These are phyloP conservation scores for Stratiomys singularior DNA, from an alignment of 2,888 invertebrate genomes.

Conservation along the genomic window DNA sequence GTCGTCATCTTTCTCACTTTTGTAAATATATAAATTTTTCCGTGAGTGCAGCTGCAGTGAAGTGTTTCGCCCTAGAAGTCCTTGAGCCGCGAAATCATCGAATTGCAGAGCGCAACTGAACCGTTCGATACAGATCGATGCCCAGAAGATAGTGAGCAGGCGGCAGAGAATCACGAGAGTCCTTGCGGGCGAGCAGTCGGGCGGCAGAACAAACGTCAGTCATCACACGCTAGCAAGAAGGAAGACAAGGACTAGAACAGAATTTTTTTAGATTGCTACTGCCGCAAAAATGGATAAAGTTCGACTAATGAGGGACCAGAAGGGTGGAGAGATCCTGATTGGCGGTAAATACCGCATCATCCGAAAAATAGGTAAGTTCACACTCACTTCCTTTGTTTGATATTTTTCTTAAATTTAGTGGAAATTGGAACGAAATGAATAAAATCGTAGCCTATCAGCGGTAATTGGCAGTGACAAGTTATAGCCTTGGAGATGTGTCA, in stretches of 20 bases:
- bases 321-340: conserved; percentile 77
- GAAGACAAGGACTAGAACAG: not conserved
- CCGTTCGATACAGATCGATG: not conserved
- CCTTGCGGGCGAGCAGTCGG: no score
- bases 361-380: conserved; percentile 84
- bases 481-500: no score
- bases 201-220: not conserved
- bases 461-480: not conserved
- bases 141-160: not conserved
- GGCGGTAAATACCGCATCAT: conserved; percentile 94
- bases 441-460: not conserved
- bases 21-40: not conserved
- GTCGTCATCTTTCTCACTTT: not conserved
- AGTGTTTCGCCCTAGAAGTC: not conserved
- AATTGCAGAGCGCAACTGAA: not conserved
- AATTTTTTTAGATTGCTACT: not conserved
- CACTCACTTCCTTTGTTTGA: no score
- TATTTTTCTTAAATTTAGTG: not conserved
- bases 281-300: conserved; percentile 61
- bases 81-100: not conserved
- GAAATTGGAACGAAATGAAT: not conserved
- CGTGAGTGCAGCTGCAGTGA: not conserved
- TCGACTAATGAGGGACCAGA: conserved; percentile 61
- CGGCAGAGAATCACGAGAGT: no score
- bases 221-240: conserved; percentile 5